Base-by-base conservation (phyloP, 2,888 invertebrate species). In the Sericinus montela region DNA sequence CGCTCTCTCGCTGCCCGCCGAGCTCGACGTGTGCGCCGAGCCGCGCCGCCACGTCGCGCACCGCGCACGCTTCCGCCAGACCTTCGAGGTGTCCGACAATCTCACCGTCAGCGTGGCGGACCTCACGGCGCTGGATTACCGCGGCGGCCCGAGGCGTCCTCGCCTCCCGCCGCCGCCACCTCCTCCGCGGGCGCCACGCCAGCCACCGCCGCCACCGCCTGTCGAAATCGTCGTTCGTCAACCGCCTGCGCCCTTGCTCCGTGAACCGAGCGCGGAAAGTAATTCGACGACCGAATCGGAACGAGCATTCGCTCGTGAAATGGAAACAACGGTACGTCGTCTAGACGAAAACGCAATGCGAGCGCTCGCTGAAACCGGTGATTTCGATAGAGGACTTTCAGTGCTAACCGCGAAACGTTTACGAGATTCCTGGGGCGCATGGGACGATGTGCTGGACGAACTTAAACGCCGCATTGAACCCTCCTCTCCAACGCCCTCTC, bases 41-140 rank as follows among this genome's bases (percentile, higher is more conserved):
- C 78, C 79, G 55, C 74, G 70, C 40, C 76, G 75, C 15, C 73
- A 66, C 69, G 65, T 63, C 45, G 60, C 68, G 39, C 85, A 84
- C 58, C 75, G 76, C 56, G 80, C 85, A 57, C 77, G 79, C 48
- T 89, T 88, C 70, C 75, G 80, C n/a, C 88, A 88, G 60, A 68
- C 79, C 53, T 89, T 89, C 62, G 80, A 87, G 53, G 85, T 88
- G 48, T 74, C 73, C 63, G 88, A 89, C 60, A 73, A 71, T 71
- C 89, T 84, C 65, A 91, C 91, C 65, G 91, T 91, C 63, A 92
- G 91, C 73, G 91, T 91, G 79, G 91, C 90, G 45, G 91, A 92
- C 79, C 80, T 92, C 58, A 91, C 91, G 36, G 83, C 91, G 48
- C 77, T 92, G 50, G 91, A 91, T 65, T 91, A 91, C 83, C 68